Evolutionary conservation across 2,113 vertebrate genomes (phyloP), one percentile per base, ranked within the genome.

Genomic region (Sinocyclocheilus anophthalmus): DNA sequence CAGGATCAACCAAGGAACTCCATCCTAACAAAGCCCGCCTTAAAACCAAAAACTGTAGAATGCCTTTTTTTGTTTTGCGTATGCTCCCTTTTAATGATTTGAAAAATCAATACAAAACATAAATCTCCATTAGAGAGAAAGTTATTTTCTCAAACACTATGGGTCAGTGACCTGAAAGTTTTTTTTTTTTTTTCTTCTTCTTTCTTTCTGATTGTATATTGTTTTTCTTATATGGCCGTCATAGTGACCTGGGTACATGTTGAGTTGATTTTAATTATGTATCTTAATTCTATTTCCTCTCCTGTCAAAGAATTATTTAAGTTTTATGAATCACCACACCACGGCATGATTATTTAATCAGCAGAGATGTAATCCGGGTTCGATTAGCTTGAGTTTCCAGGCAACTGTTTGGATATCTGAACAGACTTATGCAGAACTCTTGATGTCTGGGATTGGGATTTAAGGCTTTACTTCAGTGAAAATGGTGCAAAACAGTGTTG

Each of bases 41-140:
- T 94, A 93, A 94, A 93, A 92, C 93, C 93, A 94, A 93, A 94
- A 94, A 94, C 91, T 88, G 88, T 93, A 87, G 92, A 90, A 93
- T 92, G 91, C 93, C 91, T 94, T 92, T 93, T 90, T 83, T 48
- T 69, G 1, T 65, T 69, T 42, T 84, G 69, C 12, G 84, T 88
- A 86, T 89, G 87, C 89, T 90, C 85, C 85, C 48, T 90, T 91
- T 80, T 50, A 76, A 84, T 88, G 83, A 90, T 83, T 77, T 90
- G 61, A 88, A 26, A 33, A 45, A 65, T 53, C 18, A 57, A 45
- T 42, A 33, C 42, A 50, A 67, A 69, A 45, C 80, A 65, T 50
- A 48, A 78, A 76, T 83, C 87, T 37, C 80, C 88, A 72, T 70
- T 85, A 88, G 87, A 92, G 86, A 75, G 82, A 92, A 87, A 75